phyloP scores from a whole-genome alignment of 2,888 invertebrate species.

The Lacanobia oleracea region DNA sequence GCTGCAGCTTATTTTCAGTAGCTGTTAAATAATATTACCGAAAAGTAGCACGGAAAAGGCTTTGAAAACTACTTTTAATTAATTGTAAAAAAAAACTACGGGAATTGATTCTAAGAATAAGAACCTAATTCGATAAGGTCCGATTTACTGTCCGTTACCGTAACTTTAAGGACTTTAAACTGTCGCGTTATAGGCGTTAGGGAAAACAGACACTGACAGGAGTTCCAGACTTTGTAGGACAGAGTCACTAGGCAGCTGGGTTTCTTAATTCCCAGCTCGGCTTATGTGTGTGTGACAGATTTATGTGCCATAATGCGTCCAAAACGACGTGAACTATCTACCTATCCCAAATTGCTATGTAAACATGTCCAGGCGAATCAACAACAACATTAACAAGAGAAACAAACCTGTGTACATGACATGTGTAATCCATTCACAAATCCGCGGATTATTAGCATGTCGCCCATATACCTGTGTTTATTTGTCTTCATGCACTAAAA shows the following conservation, averaged over 20 bases:
- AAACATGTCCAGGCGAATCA: constrained; percentile 34
- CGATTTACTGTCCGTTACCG: too few relatives aligned
- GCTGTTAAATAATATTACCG: background rate
- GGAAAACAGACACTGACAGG: too few relatives aligned
- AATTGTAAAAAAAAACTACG: background rate
- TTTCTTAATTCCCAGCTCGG: background rate
- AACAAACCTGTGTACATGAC: constrained; percentile 40
- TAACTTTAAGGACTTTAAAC: too few relatives aligned
- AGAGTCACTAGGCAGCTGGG: too few relatives aligned
- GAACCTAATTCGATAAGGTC: too few relatives aligned
- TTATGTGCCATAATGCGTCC: background rate
- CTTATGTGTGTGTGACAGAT: background rate
- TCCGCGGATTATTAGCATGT: constrained; percentile 52
- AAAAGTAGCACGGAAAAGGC: background rate
- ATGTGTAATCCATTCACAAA: constrained; percentile 58
- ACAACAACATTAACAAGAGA: constrained; percentile 41
- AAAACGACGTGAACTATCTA: constrained; percentile 14
- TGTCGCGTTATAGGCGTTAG: too few relatives aligned
- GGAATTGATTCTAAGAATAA: background rate
- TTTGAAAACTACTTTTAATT: background rate
- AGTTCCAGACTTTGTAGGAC: too few relatives aligned
- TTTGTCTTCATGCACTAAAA: constrained; percentile 45
- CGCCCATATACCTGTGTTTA: constrained; percentile 47
- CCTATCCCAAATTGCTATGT: constrained; percentile 19
- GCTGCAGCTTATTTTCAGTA: background rate